phyloP scores from a whole-genome alignment of 2,113 vertebrate genomes.

The Todiramphus chloris region DNA sequence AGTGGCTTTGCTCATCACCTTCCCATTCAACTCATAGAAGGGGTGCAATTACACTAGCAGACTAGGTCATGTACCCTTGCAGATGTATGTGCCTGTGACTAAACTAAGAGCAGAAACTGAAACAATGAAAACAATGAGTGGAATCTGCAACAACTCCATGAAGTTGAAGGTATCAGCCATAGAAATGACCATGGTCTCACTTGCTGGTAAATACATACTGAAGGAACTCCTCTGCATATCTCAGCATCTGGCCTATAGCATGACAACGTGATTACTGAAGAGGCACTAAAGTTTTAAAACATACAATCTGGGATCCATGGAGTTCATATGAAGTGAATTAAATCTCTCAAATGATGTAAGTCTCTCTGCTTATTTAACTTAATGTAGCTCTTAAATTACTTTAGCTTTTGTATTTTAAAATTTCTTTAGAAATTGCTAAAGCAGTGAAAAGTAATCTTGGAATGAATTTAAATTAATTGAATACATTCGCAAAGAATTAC shows the following conservation, averaged over 20 bases:
- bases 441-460: neutral
- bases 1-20: neutral
- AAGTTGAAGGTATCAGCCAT: neutral
- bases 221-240: accelerated
- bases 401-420: neutral
- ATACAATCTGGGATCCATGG: neutral
- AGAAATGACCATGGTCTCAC: neutral
- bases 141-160: neutral
- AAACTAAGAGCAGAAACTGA: neutral
- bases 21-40: neutral
- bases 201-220: neutral
- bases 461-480: neutral
- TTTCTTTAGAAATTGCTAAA: neutral
- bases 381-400: neutral
- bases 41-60: neutral
- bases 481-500: neutral
- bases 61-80: accelerated
- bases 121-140: neutral
- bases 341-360: neutral
- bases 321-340: neutral
- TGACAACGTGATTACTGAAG: neutral
- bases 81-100: accelerated
- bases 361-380: neutral
- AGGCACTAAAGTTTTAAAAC: neutral
- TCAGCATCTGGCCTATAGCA: neutral